These are phyloP conservation scores for Enteromius afrohamiltoni DNA, from an alignment of 2,797 vertebrate species.

Conservation along the genomic window DNA sequence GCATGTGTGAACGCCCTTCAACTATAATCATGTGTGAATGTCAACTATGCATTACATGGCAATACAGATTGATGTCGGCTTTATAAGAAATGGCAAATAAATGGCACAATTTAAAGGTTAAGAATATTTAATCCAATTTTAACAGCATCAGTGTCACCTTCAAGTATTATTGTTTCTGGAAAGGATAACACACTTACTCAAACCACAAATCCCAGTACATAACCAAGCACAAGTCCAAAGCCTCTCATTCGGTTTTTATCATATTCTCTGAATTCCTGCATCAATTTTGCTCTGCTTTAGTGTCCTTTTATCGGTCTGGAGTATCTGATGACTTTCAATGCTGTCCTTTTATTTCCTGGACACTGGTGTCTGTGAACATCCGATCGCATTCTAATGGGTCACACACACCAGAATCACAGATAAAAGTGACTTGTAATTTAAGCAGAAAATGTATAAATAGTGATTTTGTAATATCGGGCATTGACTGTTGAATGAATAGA, in stretches of 20 bases:
- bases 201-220: conserved; percentile 1
- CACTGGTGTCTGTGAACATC: not conserved
- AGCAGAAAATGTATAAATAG: conserved; percentile 6
- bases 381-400: not conserved
- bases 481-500: conserved; percentile 61
- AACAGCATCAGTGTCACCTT: conserved; percentile 50
- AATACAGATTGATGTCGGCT: conserved; percentile 33
- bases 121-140: conserved; percentile 51
- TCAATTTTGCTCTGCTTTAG: conserved; percentile 22
- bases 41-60: conserved; percentile 22
- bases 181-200: not conserved
- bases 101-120: conserved; percentile 49
- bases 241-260: not conserved
- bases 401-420: conserved; percentile 5
- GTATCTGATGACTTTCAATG: conserved; percentile 48
- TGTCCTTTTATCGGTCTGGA: conserved; percentile 32
- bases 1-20: conserved; percentile 1
- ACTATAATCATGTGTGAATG: conserved; percentile 13
- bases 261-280: conserved; percentile 21
- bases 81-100: conserved; percentile 29
- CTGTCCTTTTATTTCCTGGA: conserved; percentile 36
- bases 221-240: conserved; percentile 57
- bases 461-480: conserved; percentile 48
- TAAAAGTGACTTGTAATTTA: conserved; percentile 17
- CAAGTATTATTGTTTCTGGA: conserved; percentile 14